A percentile compares a stretch with the other conserved stretches of the same genome.
phyloP scores from a whole-genome alignment of 2,113 vertebrate genomes.

The Triplophysa rosa region DNA sequence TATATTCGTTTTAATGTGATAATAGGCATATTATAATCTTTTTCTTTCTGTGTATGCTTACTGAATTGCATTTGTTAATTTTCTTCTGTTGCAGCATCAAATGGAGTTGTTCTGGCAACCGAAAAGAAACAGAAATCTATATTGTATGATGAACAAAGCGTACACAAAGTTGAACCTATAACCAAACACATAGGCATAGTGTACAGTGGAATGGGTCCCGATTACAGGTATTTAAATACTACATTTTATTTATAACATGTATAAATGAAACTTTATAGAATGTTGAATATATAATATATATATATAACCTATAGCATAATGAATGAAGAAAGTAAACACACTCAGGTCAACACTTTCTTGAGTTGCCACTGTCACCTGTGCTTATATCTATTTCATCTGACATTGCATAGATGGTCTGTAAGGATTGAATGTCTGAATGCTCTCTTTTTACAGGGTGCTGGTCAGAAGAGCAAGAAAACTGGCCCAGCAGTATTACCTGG shows the following conservation, averaged over 20 bases:
- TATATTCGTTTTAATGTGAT: constrained; percentile 55
- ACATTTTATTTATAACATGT: too few relatives aligned
- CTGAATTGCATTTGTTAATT: not conserved
- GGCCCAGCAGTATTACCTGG: constrained; percentile 95
- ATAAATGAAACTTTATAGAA: too few relatives aligned
- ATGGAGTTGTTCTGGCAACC: constrained; percentile 96
- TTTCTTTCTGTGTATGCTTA: not conserved
- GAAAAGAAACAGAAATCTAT: constrained; percentile 99
- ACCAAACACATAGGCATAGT: constrained; percentile 99
- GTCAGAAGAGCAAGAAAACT: constrained; percentile 94
- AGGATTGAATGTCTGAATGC: not conserved
- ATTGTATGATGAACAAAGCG: constrained; percentile 96
- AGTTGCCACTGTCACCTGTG: too few relatives aligned
- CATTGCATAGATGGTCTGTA: not conserved
- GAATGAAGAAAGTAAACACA: too few relatives aligned
- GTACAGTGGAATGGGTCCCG: constrained; percentile 98
- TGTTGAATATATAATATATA: too few relatives aligned
- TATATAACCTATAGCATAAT: too few relatives aligned
- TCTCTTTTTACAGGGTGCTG: constrained; percentile 80
- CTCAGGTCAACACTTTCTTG: too few relatives aligned
- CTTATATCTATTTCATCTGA: not conserved
- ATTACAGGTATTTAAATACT: constrained; percentile 84
- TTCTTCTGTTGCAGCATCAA: constrained; percentile 79
- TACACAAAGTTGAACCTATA: constrained; percentile 98
- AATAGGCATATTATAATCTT: not conserved